phyloP scores from a whole-genome alignment of 2,888 invertebrate species.

The Ephialtes manifestator region DNA sequence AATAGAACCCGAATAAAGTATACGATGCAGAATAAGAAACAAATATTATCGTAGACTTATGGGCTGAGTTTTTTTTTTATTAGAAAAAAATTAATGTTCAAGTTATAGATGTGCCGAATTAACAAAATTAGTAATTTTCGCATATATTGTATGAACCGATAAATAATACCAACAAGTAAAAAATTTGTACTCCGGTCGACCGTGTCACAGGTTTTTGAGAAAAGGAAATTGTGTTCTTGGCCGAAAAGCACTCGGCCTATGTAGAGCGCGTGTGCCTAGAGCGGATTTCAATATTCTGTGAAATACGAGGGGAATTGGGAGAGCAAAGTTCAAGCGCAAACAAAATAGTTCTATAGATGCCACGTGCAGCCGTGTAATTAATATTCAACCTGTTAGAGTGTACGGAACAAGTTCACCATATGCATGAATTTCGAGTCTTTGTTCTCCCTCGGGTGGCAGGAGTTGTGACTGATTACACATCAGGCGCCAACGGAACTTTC shows the following conservation, averaged over 20 bases:
- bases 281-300: conserved; percentile 62
- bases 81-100: no score
- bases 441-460: conserved; percentile 42
- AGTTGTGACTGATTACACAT: conserved; percentile 67
- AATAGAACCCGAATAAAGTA: no score
- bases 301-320: conserved; percentile 52
- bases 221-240: conserved; percentile 24
- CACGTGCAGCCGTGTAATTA: conserved; percentile 65
- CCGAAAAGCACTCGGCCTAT: neutral
- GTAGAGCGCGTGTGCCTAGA: neutral
- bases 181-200: conserved; percentile 6
- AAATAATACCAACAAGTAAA: neutral
- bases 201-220: neutral
- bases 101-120: no score
- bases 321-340: conserved; percentile 56
- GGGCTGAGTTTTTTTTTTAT: no score
- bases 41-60: no score
- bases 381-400: conserved; percentile 68
- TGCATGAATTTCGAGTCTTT: conserved; percentile 67
- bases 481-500: conserved; percentile 54
- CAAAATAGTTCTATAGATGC: conserved; percentile 65
- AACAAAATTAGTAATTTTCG: no score
- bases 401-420: conserved; percentile 63
- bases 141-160: no score
- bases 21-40: no score